phyloP scores from a whole-genome alignment of 2,888 invertebrate species.

The Blomia tropicalis region DNA sequence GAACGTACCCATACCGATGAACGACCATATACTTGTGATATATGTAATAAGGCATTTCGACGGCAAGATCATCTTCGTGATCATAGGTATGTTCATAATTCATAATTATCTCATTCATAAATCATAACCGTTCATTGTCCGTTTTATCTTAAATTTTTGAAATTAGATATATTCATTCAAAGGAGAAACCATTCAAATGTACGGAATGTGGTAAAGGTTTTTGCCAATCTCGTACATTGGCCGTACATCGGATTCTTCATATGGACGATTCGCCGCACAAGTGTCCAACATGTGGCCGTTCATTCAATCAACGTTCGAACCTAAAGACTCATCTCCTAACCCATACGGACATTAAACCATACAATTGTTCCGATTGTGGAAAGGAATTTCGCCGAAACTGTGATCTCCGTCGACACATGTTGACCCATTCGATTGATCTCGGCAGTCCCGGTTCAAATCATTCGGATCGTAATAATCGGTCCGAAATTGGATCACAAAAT shows the following conservation, averaged over 20 bases:
- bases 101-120: neutral
- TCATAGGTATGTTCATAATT: slow-evolving; percentile 66
- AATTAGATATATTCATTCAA: slow-evolving; percentile 94
- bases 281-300: slow-evolving; percentile 74
- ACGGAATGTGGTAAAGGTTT: slow-evolving; percentile 91
- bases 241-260: slow-evolving; percentile 84
- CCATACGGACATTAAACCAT: slow-evolving; percentile 82
- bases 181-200: slow-evolving; percentile 95
- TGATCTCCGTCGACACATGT: slow-evolving; percentile 67
- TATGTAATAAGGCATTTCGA: slow-evolving; percentile 91
- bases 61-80: slow-evolving; percentile 87
- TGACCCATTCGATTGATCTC: slow-evolving; percentile 47
- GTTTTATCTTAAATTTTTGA: slow-evolving; percentile 37
- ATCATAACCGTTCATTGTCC: neutral
- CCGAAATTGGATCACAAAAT: neutral
- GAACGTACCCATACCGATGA: slow-evolving; percentile 95
- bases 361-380: slow-evolving; percentile 68
- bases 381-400: slow-evolving; percentile 81
- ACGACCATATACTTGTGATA: slow-evolving; percentile 90
- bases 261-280: slow-evolving; percentile 88
- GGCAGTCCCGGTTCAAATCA: slow-evolving; percentile 3
- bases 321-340: slow-evolving; percentile 76
- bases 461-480: neutral
- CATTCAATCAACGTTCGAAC: slow-evolving; percentile 81
- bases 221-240: slow-evolving; percentile 84